A percentile compares a stretch with the other conserved stretches of the same genome.
Evolutionary conservation across 1,140 invertebrate genomes (phyloP).

Genomic region (Drosophila pruinosa): DNA sequence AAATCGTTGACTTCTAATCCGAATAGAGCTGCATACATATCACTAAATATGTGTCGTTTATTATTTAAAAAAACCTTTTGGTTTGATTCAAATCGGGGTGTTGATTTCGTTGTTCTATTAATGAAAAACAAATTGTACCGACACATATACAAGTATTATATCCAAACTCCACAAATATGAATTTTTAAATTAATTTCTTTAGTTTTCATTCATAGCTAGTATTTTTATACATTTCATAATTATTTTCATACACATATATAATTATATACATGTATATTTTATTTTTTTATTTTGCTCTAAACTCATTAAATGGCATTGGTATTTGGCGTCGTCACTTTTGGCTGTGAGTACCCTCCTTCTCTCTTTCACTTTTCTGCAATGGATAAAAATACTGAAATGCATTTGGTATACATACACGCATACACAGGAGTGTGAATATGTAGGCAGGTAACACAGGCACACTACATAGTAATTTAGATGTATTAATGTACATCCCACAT

Average conservation of each 20-base stretch:
- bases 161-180: neutral
- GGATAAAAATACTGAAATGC: constrained; percentile 39
- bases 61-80: neutral
- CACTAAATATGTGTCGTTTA: constrained; percentile 5
- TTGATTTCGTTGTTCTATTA: neutral
- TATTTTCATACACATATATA: neutral
- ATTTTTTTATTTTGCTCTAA: neutral
- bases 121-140: neutral
- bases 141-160: neutral
- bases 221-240: neutral
- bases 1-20: constrained; percentile 8
- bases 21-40: constrained; percentile 19
- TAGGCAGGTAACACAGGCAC: neutral
- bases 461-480: neutral
- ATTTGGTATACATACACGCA: constrained; percentile 55
- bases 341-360: neutral
- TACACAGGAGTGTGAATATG: neutral
- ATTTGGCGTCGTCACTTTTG: neutral
- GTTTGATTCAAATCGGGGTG: neutral
- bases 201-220: neutral
- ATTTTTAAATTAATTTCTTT: neutral
- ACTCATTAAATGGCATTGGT: neutral
- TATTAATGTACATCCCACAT: neutral
- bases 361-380: constrained; percentile 43
- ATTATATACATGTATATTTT: constrained; percentile 4